Base-by-base conservation (phyloP, 1,140 invertebrate species). In the Drosophila baimaii region DNA sequence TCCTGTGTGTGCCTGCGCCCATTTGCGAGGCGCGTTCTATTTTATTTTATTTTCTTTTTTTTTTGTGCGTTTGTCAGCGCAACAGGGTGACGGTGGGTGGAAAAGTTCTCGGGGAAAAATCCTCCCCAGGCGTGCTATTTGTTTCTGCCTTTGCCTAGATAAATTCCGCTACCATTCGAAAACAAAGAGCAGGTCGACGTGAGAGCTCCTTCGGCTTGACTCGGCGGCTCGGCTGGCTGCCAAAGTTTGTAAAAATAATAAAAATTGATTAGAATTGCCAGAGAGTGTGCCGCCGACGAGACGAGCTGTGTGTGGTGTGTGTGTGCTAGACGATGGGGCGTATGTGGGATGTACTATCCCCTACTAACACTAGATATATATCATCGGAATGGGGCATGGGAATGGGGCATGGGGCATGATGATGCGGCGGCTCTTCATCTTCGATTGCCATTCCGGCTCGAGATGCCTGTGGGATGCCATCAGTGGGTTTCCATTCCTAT, bases 251-350 rank as follows among this genome's bases (percentile, higher is more conserved):
- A 90, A 91, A 91, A 91, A 91, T 91, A 91, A 91, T 91, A 91
- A 91, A 91, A 91, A 91, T 91, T 91, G 86, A 91, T 91, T 91
- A 91, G 90, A 91, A 91, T 90, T 91, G 83, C 83, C 64, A 81
- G 65, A 57, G 72, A 54, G 68, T 57, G n/a, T n/a, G n/a, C n/a
- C n/a, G 65, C 39, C 33, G 64, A 46, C 31, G 51, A 54, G 31
- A 35, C 51, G 51, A 5, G 68, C 63, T 58, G 35, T 29, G 65
- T 37, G 65, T 37, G 64, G 68, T 39, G 52, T 44, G 73, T 73
- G 61, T 58, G 64, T 46, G 71, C 75, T 63, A 77, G 64, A 77
- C 55, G 17, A 54, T 41, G 33, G 57, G 59, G 65, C 83, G 59
- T 83, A 83, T 88, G 70, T 82, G 71, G 73, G 59, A 79, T 62